These are phyloP conservation scores for Ammodytes marinus DNA, from an alignment of 2,113 vertebrate species.

Conservation along the genomic window DNA sequence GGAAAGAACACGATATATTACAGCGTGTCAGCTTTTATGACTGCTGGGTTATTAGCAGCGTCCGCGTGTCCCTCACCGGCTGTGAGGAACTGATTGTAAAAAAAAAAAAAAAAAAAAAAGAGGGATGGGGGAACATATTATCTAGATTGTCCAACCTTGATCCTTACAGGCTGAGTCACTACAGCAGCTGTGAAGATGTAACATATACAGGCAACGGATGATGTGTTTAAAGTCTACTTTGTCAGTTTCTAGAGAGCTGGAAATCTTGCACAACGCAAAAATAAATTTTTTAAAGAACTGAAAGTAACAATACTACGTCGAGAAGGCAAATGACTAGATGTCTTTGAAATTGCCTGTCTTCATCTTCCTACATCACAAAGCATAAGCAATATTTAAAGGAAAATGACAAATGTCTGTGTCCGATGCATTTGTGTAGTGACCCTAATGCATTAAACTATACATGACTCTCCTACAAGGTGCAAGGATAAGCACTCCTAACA, in stretches of 20 bases:
- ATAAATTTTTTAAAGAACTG: neutral
- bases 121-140: neutral
- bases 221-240: neutral
- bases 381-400: neutral
- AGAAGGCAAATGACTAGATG: neutral
- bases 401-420: neutral
- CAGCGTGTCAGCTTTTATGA: constrained; percentile 26
- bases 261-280: neutral
- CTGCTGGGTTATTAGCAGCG: neutral
- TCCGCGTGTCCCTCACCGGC: neutral
- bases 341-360: neutral
- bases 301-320: neutral
- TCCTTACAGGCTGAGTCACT: neutral
- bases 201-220: neutral
- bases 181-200: neutral
- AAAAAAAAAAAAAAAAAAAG: neutral
- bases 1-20: constrained; percentile 29
- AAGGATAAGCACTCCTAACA: constrained; percentile 5
- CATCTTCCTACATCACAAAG: neutral
- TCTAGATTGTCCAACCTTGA: neutral
- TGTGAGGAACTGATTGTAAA: neutral
- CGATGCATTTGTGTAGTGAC: neutral
- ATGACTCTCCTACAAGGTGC: neutral
- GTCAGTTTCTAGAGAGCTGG: neutral
- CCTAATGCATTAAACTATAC: too few species aligned